A percentile compares a stretch with the other conserved stretches of the same genome.
phyloP scores from a whole-genome alignment of 2,113 vertebrate species.

The Mus pahari region DNA sequence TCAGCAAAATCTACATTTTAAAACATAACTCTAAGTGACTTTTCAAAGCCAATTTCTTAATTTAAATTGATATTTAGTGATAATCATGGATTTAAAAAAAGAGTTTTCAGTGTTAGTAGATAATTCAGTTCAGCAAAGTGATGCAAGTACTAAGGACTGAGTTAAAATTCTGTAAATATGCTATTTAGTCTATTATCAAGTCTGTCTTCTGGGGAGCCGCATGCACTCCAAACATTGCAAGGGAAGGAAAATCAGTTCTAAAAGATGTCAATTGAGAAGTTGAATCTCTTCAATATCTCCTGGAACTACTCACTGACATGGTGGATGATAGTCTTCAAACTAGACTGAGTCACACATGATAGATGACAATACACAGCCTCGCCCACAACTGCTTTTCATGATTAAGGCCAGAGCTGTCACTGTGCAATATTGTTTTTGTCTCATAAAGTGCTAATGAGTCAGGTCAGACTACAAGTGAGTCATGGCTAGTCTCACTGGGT shows the following conservation, averaged over 20 bases:
- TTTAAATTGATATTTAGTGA: background rate
- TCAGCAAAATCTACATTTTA: background rate
- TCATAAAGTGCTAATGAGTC: conserved; percentile 31
- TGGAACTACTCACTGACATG: background rate
- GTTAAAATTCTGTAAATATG: background rate
- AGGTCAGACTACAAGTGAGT: conserved; percentile 3
- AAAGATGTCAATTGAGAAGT: background rate
- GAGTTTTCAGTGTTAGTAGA: fast-evolving
- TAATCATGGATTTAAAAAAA: background rate
- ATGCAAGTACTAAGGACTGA: background rate
- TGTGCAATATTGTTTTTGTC: background rate
- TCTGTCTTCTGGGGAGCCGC: background rate
- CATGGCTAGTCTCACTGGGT: background rate
- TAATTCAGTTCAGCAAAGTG: background rate
- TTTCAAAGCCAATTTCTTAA: background rate
- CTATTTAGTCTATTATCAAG: background rate
- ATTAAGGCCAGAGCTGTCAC: background rate
- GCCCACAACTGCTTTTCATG: background rate
- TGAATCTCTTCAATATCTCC: background rate
- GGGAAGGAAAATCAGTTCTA: background rate
- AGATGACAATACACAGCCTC: background rate
- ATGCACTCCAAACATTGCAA: background rate
- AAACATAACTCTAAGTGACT: background rate
- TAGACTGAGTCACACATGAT: background rate
- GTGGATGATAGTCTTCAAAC: background rate